A percentile compares a stretch with the other conserved stretches of the same genome.
Evolutionary conservation across 2,888 invertebrate genomes (phyloP).

Genomic region (Coenonympha arcania): DNA sequence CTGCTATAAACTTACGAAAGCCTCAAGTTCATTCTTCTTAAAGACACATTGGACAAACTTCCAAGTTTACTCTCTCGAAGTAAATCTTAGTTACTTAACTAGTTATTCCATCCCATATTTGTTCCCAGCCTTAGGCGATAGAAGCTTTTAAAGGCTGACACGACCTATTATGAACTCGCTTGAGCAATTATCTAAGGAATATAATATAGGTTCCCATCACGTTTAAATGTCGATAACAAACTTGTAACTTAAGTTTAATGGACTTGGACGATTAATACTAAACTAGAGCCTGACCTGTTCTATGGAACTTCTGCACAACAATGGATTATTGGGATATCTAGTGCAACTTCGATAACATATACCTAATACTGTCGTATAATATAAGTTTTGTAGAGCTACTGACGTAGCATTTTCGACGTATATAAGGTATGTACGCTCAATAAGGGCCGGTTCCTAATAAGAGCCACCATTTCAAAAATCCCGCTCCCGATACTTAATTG

Average conservation of each 20-base stretch:
- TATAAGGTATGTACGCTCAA: too few species aligned
- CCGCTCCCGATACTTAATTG: too few species aligned
- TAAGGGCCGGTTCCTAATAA: too few species aligned
- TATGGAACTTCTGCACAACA: conserved; percentile 18
- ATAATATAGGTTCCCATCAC: conserved; percentile 26
- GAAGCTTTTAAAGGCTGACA: conserved; percentile 21
- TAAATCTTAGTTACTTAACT: background rate
- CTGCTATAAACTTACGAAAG: background rate
- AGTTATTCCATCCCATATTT: background rate
- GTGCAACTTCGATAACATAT: too few species aligned
- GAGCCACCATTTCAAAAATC: too few species aligned
- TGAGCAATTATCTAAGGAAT: conserved; percentile 17
- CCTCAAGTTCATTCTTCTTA: too few species aligned
- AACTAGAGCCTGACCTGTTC: conserved; percentile 7
- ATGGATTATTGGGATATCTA: background rate
- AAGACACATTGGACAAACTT: background rate
- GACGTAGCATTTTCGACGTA: too few species aligned
- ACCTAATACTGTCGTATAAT: too few species aligned
- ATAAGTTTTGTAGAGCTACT: too few species aligned
- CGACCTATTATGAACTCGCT: conserved; percentile 24
- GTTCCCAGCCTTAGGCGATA: background rate
- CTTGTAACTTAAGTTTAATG: conserved; percentile 43
- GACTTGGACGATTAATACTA: conserved; percentile 32
- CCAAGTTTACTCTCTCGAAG: background rate
- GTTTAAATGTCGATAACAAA: conserved; percentile 40